Base-by-base conservation (phyloP, 2,888 invertebrate genomes). In the Orchesella flavescens region DNA sequence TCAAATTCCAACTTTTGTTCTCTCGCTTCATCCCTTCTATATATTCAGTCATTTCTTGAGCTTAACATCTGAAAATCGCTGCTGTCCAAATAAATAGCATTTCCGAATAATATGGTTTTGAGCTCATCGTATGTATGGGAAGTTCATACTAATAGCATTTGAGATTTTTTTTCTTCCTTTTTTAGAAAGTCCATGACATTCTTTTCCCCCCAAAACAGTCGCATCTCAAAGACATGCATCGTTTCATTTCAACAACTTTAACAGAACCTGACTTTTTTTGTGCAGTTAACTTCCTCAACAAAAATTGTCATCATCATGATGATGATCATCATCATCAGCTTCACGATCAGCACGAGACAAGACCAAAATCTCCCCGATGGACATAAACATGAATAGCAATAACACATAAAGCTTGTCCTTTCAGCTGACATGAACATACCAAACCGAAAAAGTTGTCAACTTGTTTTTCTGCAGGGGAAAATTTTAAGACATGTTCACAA, bases 231-330 rank as follows among this genome's bases (percentile, higher is more conserved):
- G 68, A 76, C 68, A 77, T 46, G 77, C 68, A 68, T 77, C 77
- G 77, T 69, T 77, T 63, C 77, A 61, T 77, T 77, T 77, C 77
- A 77, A 77, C 77, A 77, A 77, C 68, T 77, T 72, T 72, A 19
- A 34, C 12, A 12, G 46, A n/a, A n/a, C n/a, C n/a, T n/a, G 49
- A 21, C 19, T 1, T 12, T 49, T 21, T 24, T 44, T 19, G 21
- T 12, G 21, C 15, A 68, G 19, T 49, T 5, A 46, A 43, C 21
- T 72, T 57, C 57, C 59, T 23, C 72, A 72, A 63, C 63, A 63
- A 24, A 34, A 23, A 63, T 24, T 17, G 24, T 19, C 19, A 34
- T 34, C 34, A 34, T n/a, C n/a, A n/a, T n/a, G n/a, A n/a, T 34
- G 19, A 68, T 68, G n/a, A 69, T 69, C 49, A 69, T 49, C 69